Conservation (phyloP, 2,113 vertebrate species). For the Nothoprocta pentlandii region DNA sequence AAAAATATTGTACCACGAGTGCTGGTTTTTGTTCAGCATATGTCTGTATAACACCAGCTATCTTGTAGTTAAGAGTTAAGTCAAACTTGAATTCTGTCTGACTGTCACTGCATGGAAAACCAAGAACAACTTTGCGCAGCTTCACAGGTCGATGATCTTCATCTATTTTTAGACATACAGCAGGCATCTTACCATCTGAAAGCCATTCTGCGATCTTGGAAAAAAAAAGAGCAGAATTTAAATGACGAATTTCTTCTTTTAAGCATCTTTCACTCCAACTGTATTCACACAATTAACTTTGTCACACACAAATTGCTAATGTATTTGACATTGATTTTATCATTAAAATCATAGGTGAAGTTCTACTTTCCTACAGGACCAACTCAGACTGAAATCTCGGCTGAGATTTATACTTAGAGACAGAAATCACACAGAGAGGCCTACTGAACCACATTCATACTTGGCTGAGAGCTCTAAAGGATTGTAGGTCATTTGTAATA, state of each 20-base stretch:
- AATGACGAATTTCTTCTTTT: neutral
- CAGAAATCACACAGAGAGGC: neutral
- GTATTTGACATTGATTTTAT: neutral
- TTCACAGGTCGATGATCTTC: conserved; percentile 95
- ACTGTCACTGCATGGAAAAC: conserved; percentile 88
- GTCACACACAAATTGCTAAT: neutral
- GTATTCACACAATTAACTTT: neutral
- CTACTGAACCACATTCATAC: neutral
- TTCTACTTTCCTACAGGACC: neutral
- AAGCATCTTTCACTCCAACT: neutral
- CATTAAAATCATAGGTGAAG: neutral
- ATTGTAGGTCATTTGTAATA: neutral
- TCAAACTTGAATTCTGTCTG: conserved; percentile 98
- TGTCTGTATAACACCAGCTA: conserved; percentile 90
- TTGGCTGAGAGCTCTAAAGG: neutral
- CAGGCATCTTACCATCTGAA: conserved; percentile 85
- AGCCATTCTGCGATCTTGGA: conserved; percentile 96
- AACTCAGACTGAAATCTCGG: neutral
- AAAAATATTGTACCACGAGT: conserved; percentile 87
- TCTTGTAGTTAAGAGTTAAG: conserved; percentile 95
- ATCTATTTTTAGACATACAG: conserved; percentile 90
- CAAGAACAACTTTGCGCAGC: conserved; percentile 93
- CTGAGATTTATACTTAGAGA: neutral
- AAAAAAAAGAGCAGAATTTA: conserved; percentile 54
- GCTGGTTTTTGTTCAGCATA: conserved; percentile 95